Base-by-base conservation (phyloP, 2,888 invertebrate species). In the Hemistola chrysoprasaria region DNA sequence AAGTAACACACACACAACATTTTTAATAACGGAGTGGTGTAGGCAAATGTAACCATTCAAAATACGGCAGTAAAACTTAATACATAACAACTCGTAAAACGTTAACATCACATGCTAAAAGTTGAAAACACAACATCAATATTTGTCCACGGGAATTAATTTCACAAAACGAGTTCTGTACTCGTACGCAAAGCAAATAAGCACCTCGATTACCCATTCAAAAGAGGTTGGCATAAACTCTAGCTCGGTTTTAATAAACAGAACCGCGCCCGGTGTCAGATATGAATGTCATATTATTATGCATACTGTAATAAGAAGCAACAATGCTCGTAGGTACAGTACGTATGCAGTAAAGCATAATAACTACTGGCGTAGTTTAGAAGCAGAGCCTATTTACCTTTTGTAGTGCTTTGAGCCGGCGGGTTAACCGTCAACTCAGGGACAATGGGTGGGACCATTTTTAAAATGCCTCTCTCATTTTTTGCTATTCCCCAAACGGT, bases 391-490 rank as follows among this genome's bases (percentile, higher is more conserved):
- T 78, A 80, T 44, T 84, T 78, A 75, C 78, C 78, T 80, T 71
- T 66, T 75, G 72, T 76, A 81, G 79, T 79, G 80, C 77, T 82
- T 81, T 78, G 73, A 71, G 58, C 75, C 74, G 72, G 56, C 68
- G 74, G 81, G 82, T 82, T 81, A 83, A 83, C 78, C 77, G 70
- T 62, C 60, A 68, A 67, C 62, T 65, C 72, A 56, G 59, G 74
- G 72, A 82, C 82, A 81, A 81, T 78, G 48, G 70, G 64, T 61
- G 49, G 66, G 68, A 74, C 72, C 70, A 76, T 81, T 79, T 78
- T 78, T 70, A 65, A 78, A 79, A 73, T 71, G 69, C 62, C 63
- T 61, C 62, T 67, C 61, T 68, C 62, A 68, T 74, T 78, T 56
- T 67, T 56, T 62, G 55, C 60, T 53, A 71, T 71, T 65, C 65